A percentile compares a stretch with the other conserved stretches of the same genome.
Evolutionary conservation across 1,140 invertebrate genomes (phyloP).

Genomic region (Papilio helenus): DNA sequence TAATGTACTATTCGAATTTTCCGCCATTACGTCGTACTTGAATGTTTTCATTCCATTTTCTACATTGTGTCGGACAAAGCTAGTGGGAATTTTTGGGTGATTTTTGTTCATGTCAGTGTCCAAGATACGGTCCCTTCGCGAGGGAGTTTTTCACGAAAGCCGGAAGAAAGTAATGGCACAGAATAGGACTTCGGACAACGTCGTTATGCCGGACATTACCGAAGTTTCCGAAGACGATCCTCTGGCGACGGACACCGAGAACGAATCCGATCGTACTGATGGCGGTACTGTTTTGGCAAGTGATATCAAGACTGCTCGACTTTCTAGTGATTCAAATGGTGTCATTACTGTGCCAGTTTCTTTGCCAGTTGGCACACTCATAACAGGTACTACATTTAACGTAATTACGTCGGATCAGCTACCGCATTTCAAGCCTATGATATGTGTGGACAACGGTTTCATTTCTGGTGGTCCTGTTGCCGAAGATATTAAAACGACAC

Average conservation of each 20-base stretch:
- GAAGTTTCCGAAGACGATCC: slow-evolving; percentile 85
- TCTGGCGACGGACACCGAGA: slow-evolving; percentile 84
- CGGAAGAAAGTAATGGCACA: slow-evolving; percentile 76
- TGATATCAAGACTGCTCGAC: slow-evolving; percentile 70
- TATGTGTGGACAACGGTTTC: slow-evolving; percentile 92
- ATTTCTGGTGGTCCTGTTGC: slow-evolving; percentile 86
- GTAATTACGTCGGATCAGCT: slow-evolving; percentile 92
- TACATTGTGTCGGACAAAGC: slow-evolving; percentile 41
- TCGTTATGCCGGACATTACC: slow-evolving; percentile 87
- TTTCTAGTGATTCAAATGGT: slow-evolving; percentile 69
- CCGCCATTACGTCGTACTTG: slow-evolving; percentile 60
- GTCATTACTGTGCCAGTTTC: slow-evolving; percentile 88
- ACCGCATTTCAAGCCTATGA: slow-evolving; percentile 91
- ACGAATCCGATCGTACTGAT: slow-evolving; percentile 75
- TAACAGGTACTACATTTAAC: slow-evolving; percentile 91
- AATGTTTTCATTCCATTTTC: slow-evolving; percentile 55
- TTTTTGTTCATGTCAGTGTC: slow-evolving; percentile 53
- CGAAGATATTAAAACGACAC: slow-evolving; percentile 89
- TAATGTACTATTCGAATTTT: slow-evolving; percentile 52
- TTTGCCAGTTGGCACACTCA: slow-evolving; percentile 90
- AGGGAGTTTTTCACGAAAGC: slow-evolving; percentile 56
- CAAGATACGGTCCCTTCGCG: slow-evolving; percentile 52
- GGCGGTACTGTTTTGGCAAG: slow-evolving; percentile 72
- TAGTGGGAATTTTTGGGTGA: slow-evolving; percentile 39
- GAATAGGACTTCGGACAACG: slow-evolving; percentile 85